Conservation (phyloP, 2,797 vertebrate species). For the Acanthopagrus latus region DNA sequence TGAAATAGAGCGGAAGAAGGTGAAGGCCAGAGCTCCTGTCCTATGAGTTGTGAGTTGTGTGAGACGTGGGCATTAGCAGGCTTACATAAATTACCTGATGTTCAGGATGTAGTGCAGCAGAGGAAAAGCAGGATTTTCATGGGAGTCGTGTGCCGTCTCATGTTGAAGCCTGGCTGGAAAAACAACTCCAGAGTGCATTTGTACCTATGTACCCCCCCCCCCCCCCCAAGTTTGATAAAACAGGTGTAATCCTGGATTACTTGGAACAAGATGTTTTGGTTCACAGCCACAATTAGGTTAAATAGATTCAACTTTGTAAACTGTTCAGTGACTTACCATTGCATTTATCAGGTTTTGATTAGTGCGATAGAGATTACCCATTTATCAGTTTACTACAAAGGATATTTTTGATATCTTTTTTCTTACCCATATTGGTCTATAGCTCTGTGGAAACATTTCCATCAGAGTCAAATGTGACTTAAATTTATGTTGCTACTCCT, state of each 20-base stretch:
- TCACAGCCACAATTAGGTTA: not conserved
- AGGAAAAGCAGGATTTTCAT: conserved; percentile 14
- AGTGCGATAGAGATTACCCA: no score
- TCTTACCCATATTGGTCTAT: no score
- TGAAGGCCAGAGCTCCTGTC: conserved; percentile 13
- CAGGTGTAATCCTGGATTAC: not conserved
- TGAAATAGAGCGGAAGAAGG: conserved; percentile 2
- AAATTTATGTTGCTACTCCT: no score
- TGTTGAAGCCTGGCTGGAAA: not conserved
- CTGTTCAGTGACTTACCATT: not conserved
- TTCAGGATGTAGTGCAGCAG: conserved; percentile 22
- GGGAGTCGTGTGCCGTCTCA: not conserved
- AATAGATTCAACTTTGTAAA: not conserved
- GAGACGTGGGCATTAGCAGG: not conserved
- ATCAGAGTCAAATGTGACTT: no score
- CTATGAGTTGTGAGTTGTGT: not conserved
- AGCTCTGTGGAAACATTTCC: no score
- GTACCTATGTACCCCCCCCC: not conserved
- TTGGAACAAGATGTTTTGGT: not conserved
- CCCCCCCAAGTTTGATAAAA: not conserved
- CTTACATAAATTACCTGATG: conserved; percentile 29
- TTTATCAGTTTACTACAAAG: no score
- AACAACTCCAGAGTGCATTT: not conserved
- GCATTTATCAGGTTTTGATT: not conserved
- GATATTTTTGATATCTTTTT: no score